Conservation (phyloP, 2,888 invertebrate species). For the Sycophila texana region DNA sequence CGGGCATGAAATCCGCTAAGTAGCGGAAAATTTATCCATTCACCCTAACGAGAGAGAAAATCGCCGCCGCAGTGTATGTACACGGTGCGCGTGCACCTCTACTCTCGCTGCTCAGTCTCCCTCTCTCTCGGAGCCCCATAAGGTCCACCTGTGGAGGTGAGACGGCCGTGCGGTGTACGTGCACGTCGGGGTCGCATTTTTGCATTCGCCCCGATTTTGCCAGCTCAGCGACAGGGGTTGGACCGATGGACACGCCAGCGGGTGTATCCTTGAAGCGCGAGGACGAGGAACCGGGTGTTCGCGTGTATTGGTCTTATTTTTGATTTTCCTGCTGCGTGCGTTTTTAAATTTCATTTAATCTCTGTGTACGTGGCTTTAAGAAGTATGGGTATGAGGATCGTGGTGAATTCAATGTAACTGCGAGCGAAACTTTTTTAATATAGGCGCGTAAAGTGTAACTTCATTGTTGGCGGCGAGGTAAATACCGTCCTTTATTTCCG, state of each 20-base stretch:
- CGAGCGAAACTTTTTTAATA: too few species aligned
- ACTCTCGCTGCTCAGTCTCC: background rate
- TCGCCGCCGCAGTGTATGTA: background rate
- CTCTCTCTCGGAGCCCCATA: background rate
- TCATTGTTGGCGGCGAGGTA: too few species aligned
- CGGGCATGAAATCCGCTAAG: conserved; percentile 72
- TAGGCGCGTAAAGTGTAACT: too few species aligned
- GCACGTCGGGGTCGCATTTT: conserved; percentile 56
- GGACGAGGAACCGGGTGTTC: background rate
- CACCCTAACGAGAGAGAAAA: conserved; percentile 60
- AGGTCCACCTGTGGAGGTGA: background rate
- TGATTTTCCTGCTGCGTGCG: too few species aligned
- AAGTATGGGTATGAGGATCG: too few species aligned
- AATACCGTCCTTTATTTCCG: too few species aligned
- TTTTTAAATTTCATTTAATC: too few species aligned
- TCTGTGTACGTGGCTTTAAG: too few species aligned
- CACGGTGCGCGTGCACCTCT: background rate
- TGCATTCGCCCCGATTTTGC: conserved; percentile 66
- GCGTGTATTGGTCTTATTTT: background rate
- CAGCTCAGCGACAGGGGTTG: conserved; percentile 64
- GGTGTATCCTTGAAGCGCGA: conserved; percentile 25
- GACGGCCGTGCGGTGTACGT: background rate
- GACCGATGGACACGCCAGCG: background rate
- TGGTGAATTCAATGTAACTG: too few species aligned
- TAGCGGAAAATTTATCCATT: conserved; percentile 72